A percentile compares a stretch with the other conserved stretches of the same genome.
phyloP scores from a whole-genome alignment of 2,888 invertebrate species.

The Dryocosmus kuriphilus region DNA sequence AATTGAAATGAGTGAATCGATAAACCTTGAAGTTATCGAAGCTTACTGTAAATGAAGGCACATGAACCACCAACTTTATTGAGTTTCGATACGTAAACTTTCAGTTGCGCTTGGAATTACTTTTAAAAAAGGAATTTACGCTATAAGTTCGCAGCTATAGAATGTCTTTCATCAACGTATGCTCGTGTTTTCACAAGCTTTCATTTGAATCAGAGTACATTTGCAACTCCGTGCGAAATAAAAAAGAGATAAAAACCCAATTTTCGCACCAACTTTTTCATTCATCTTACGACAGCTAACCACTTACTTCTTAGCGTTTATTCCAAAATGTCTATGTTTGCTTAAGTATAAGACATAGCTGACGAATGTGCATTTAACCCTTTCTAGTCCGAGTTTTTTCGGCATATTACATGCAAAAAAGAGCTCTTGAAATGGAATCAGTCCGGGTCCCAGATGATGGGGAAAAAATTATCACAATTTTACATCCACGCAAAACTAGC shows the following conservation, averaged over 20 bases:
- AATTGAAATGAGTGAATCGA: not conserved
- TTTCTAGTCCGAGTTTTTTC: too few species aligned
- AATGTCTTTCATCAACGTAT: slow-evolving; percentile 8
- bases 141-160: not conserved
- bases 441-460: too few species aligned
- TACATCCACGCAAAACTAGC: too few species aligned
- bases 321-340: not conserved
- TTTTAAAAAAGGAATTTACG: not conserved
- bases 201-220: slow-evolving; percentile 31
- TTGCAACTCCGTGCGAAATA: slow-evolving; percentile 12
- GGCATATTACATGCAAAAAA: too few species aligned
- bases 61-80: slow-evolving; percentile 7
- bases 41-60: slow-evolving; percentile 4
- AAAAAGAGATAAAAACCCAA: slow-evolving; percentile 19
- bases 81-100: slow-evolving; percentile 27
- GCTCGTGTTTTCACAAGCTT: slow-evolving; percentile 28
- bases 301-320: too few species aligned
- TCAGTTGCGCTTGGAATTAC: slow-evolving; percentile 25
- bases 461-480: too few species aligned
- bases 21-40: not conserved
- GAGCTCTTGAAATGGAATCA: too few species aligned
- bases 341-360: not conserved
- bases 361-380: too few species aligned
- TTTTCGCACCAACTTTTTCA: slow-evolving; percentile 1
- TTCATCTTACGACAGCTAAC: not conserved